Evolutionary conservation across 1,140 invertebrate genomes (phyloP).

Genomic region (Magallana ariakensis): DNA sequence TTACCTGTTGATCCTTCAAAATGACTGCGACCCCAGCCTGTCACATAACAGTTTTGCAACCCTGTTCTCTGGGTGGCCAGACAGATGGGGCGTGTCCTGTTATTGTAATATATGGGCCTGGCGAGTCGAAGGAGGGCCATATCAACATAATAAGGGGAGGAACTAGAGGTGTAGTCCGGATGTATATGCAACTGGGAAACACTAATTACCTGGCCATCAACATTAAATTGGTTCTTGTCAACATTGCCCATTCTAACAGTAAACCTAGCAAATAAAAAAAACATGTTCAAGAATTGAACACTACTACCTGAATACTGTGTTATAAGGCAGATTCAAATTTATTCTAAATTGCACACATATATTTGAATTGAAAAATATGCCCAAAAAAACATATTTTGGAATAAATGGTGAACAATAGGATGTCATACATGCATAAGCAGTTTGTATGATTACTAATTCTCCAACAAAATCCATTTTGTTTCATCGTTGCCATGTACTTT

Average conservation of each 20-base stretch:
- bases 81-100: conserved; percentile 19
- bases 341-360: no score
- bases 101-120: background rate
- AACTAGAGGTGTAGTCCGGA: background rate
- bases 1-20: conserved; percentile 16
- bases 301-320: no score
- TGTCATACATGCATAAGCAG: no score
- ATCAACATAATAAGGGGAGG: background rate
- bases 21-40: conserved; percentile 30
- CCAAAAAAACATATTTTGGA: no score
- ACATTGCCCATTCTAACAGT: background rate
- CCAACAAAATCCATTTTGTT: no score
- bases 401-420: no score
- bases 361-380: no score
- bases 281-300: background rate
- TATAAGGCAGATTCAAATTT: no score
- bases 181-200: background rate
- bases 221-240: background rate
- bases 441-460: no score
- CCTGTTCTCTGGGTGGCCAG: background rate
- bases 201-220: background rate
- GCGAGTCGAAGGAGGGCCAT: background rate
- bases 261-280: conserved; percentile 21
- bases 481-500: no score
- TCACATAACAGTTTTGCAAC: conserved; percentile 17